Evolutionary conservation across 2,888 invertebrate species (phyloP).

Genomic region (Eucera pruinosa): DNA sequence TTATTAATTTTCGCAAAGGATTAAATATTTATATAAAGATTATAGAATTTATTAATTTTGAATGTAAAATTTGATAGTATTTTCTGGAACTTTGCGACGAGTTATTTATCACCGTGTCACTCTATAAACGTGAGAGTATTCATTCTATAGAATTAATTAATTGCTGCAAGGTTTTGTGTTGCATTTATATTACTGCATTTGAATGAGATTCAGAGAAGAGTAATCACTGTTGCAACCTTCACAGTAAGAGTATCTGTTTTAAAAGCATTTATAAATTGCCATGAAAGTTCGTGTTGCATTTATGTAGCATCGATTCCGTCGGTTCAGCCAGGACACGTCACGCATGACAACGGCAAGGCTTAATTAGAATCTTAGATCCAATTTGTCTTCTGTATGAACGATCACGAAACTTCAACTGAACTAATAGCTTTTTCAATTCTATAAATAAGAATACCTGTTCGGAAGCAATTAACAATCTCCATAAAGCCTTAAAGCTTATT

Average conservation of each 20-base stretch:
- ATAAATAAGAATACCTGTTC: not conserved
- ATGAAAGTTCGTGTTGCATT: not conserved
- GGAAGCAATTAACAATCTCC: not conserved
- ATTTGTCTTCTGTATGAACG: slow-evolving; percentile 5
- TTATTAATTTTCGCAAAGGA: no score
- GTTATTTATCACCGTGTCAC: no score
- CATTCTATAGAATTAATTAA: no score
- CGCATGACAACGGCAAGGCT: not conserved
- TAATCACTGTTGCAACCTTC: not conserved
- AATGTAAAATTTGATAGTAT: no score
- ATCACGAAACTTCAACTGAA: not conserved
- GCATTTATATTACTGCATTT: not conserved
- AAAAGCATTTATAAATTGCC: slow-evolving; percentile 6
- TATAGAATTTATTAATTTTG: no score
- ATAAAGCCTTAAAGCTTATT: not conserved
- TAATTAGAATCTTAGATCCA: slow-evolving; percentile 12
- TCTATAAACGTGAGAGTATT: no score
- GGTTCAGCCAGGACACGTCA: not conserved
- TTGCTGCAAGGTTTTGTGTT: not conserved
- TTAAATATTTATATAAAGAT: no score
- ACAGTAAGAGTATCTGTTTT: not conserved
- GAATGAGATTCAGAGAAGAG: slow-evolving; percentile 2
- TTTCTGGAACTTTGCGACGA: no score
- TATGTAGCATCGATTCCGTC: slow-evolving; percentile 18
- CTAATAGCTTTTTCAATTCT: not conserved